phyloP scores from a whole-genome alignment of 2,113 vertebrate species.

The Puffinus mauretanicus region DNA sequence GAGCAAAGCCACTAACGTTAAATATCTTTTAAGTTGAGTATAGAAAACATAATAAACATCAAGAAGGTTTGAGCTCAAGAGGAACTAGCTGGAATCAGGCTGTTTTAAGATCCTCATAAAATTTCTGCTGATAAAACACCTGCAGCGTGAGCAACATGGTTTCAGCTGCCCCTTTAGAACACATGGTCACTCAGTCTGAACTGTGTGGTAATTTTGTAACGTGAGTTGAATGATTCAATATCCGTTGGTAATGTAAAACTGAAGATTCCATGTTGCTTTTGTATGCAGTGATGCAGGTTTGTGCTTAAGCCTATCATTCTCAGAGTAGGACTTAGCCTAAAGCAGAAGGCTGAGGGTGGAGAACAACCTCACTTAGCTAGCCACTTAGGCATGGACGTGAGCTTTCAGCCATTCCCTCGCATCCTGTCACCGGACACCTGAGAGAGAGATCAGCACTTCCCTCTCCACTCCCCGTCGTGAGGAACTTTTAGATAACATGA shows the following conservation, averaged over 20 bases:
- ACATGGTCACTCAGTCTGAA: neutral
- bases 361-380: neutral
- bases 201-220: neutral
- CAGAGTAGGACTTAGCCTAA: neutral
- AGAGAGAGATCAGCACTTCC: neutral
- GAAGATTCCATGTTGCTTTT: neutral
- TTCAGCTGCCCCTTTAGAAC: neutral
- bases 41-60: neutral
- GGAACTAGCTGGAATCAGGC: neutral
- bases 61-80: neutral
- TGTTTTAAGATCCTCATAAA: neutral
- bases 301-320: fast-evolving
- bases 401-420: neutral
- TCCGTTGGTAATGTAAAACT: neutral
- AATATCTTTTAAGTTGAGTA: neutral
- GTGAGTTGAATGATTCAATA: neutral
- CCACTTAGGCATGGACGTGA: neutral
- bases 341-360: neutral
- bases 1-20: neutral
- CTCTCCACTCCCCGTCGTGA: neutral
- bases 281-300: neutral
- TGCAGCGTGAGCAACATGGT: neutral
- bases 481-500: neutral
- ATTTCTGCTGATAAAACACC: neutral
- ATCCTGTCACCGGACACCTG: neutral